Evolutionary conservation across 2,797 vertebrate genomes (phyloP).

Genomic region (Lerista edwardsae): DNA sequence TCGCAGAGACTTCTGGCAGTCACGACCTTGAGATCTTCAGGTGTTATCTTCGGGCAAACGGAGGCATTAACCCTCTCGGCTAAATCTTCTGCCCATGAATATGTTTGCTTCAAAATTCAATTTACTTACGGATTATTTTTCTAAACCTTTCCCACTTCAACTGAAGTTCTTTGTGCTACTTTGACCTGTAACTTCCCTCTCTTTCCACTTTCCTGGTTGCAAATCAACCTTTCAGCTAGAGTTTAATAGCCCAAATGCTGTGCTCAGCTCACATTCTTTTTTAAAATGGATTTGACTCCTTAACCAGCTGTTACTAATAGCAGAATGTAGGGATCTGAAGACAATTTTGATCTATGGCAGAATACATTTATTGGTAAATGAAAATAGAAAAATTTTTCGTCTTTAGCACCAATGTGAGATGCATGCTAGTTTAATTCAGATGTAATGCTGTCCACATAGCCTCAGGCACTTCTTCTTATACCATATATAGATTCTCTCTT

Average conservation of each 20-base stretch:
- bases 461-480: not conserved
- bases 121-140: not conserved
- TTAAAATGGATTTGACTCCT: conserved; percentile 18
- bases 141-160: not conserved
- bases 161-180: not conserved
- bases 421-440: not conserved
- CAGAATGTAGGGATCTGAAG: conserved; percentile 3
- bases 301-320: not conserved
- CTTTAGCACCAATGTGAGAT: conserved; percentile 8
- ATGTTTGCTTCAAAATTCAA: not conserved
- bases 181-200: not conserved
- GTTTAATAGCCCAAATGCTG: conserved; percentile 13
- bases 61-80: too few species aligned
- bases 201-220: conserved; percentile 11
- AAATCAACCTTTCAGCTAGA: conserved; percentile 11
- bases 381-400: conserved; percentile 7
- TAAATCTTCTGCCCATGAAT: too few species aligned
- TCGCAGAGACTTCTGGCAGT: too few species aligned
- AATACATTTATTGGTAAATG: conserved; percentile 14
- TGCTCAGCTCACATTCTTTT: conserved; percentile 21
- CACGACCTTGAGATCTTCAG: too few species aligned
- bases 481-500: not conserved
- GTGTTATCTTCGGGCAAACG: too few species aligned
- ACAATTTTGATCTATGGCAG: not conserved
- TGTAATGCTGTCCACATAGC: not conserved